Conservation (phyloP, 2,797 vertebrate genomes). For the Poliocrania exsul region DNA sequence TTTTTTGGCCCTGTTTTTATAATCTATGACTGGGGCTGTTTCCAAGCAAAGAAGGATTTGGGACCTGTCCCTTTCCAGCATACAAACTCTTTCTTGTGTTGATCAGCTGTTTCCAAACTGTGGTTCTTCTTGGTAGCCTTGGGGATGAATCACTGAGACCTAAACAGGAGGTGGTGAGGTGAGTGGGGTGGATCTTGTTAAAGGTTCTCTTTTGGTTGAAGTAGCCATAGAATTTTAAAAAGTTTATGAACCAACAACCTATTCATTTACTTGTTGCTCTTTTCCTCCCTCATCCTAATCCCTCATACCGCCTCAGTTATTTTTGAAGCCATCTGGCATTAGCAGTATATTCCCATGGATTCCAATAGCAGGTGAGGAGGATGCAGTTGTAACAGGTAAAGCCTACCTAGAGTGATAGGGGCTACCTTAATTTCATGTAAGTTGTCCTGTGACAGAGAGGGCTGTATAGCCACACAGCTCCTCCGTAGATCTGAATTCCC, state of each 20-base stretch:
- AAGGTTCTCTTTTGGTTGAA: constrained; percentile 23
- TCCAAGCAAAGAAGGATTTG: background rate
- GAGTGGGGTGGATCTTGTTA: background rate
- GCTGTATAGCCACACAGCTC: background rate
- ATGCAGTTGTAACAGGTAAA: background rate
- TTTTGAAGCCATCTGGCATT: background rate
- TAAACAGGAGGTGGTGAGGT: constrained; percentile 24
- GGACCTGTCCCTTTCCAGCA: background rate
- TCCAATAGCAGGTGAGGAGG: background rate
- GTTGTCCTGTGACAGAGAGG: background rate
- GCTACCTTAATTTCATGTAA: background rate
- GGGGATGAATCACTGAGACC: constrained; percentile 7
- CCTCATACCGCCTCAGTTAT: background rate
- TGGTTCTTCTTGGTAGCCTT: constrained; percentile 20
- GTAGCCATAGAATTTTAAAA: background rate
- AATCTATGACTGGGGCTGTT: background rate
- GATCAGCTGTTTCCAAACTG: constrained; percentile 11
- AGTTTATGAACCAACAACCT: background rate
- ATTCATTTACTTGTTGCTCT: background rate
- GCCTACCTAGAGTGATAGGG: background rate
- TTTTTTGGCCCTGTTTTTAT: constrained; percentile 39
- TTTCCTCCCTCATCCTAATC: background rate
- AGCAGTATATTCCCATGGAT: background rate
- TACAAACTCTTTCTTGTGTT: constrained; percentile 31
- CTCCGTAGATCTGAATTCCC: background rate